Evolutionary conservation across 2,113 vertebrate genomes (phyloP).

Genomic region (Meriones unguiculatus): DNA sequence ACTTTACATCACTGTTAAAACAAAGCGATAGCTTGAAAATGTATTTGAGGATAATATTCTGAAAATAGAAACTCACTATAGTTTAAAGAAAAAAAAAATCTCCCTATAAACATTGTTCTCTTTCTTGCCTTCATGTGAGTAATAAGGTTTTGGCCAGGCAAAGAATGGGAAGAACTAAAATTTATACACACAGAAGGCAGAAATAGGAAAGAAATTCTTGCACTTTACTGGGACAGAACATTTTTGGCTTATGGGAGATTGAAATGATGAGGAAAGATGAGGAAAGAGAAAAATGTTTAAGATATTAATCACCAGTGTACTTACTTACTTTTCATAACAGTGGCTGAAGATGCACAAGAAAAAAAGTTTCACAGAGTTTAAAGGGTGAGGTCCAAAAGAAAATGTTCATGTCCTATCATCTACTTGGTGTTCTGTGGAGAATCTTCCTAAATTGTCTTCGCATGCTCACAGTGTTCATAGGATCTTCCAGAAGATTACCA

Average conservation of each 20-base stretch:
- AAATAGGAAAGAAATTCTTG: background rate
- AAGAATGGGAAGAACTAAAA: constrained; percentile 34
- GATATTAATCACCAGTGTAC: background rate
- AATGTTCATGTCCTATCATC: background rate
- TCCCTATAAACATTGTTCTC: background rate
- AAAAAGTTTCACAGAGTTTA: constrained; percentile 4
- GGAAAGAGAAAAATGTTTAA: constrained; percentile 25
- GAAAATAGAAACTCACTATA: constrained; percentile 49
- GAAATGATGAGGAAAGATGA: constrained; percentile 54
- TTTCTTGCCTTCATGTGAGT: constrained; percentile 3
- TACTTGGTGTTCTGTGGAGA: background rate
- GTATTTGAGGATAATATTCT: constrained; percentile 38
- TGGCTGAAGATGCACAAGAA: background rate
- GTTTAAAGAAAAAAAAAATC: background rate
- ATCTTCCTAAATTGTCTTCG: background rate
- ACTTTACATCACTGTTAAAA: constrained; percentile 28
- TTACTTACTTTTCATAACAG: constrained; percentile 21
- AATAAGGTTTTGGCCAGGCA: constrained; percentile 18
- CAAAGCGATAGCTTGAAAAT: constrained; percentile 54
- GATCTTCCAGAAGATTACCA: constrained; percentile 44
- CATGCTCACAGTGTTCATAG: background rate
- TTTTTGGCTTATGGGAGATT: constrained; percentile 25
- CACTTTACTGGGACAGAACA: background rate
- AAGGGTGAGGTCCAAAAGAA: background rate
- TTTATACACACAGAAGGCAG: background rate